Percentiles rank a stretch among this genome's conserved stretches.
phyloP scores from a whole-genome alignment of 2,113 vertebrate species.

The Scortum barcoo region DNA sequence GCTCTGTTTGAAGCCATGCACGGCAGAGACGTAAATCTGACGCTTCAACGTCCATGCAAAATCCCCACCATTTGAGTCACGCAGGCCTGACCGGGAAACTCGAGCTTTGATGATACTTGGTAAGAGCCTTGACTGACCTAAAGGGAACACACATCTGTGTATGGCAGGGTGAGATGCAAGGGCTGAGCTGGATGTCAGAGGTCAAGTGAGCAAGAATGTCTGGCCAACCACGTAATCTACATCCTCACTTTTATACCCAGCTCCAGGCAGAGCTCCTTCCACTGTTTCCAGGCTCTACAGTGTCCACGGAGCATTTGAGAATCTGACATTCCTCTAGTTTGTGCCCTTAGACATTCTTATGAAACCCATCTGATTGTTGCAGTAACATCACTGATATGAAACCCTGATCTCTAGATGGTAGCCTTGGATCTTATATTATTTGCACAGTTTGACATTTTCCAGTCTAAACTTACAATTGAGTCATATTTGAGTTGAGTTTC shows the following conservation, averaged over 20 bases:
- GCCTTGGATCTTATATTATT: neutral
- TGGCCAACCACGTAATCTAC: neutral
- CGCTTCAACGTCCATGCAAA: constrained; percentile 55
- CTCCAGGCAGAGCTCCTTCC: constrained; percentile 14
- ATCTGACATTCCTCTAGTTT: constrained; percentile 51
- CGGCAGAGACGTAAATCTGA: constrained; percentile 74
- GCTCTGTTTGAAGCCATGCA: constrained; percentile 69
- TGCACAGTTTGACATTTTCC: neutral
- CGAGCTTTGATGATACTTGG: constrained; percentile 36
- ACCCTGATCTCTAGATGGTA: neutral
- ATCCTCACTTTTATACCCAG: neutral
- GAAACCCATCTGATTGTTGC: constrained; percentile 51
- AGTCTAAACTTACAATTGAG: neutral
- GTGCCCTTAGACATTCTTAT: constrained; percentile 39
- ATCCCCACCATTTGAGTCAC: constrained; percentile 52
- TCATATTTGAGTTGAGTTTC: too few relatives aligned
- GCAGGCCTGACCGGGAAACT: constrained; percentile 21
- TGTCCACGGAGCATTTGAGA: constrained; percentile 27
- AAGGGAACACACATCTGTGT: constrained; percentile 24
- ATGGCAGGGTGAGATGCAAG: constrained; percentile 6
- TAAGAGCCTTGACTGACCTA: constrained; percentile 34
- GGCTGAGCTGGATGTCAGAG: constrained; percentile 34
- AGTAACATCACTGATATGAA: neutral
- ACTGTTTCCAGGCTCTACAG: constrained; percentile 35
- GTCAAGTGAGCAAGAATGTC: constrained; percentile 50